Evolutionary conservation across 1,140 invertebrate genomes (phyloP).

Genomic region (Oryzaephilus surinamensis): DNA sequence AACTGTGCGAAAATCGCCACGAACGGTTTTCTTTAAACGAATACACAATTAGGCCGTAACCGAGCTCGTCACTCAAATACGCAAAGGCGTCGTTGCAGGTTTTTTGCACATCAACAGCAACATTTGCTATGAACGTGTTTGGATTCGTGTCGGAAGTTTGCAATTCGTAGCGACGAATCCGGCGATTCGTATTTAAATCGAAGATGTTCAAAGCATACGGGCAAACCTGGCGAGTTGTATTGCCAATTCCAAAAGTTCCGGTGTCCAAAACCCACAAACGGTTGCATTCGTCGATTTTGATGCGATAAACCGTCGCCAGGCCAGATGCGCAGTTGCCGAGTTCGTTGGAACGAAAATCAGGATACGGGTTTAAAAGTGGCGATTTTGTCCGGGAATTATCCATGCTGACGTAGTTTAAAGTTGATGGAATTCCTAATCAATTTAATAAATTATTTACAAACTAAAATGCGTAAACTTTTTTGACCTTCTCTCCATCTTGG

Average conservation of each 20-base stretch:
- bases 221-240: constrained; percentile 57
- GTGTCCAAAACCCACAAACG: constrained; percentile 72
- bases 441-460: no score
- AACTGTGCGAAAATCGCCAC: constrained; percentile 65
- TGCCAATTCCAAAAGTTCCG: constrained; percentile 63
- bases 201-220: constrained; percentile 64
- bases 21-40: constrained; percentile 63
- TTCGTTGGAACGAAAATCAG: constrained; percentile 60
- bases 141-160: constrained; percentile 59
- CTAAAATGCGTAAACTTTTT: no score
- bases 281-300: constrained; percentile 63
- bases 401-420: constrained; percentile 65
- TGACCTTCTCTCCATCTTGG: constrained; percentile 54
- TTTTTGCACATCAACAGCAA: constrained; percentile 63
- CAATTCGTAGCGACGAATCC: constrained; percentile 58
- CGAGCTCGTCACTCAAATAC: constrained; percentile 71
- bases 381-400: constrained; percentile 48
- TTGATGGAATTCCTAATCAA: constrained; percentile 65
- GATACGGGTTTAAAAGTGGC: constrained; percentile 64
- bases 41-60: constrained; percentile 68
- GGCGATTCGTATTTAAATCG: constrained; percentile 58
- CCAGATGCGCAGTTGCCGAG: constrained; percentile 61
- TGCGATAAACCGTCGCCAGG: constrained; percentile 63
- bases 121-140: constrained; percentile 71
- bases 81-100: constrained; percentile 66